These are phyloP conservation scores for Portevinia maculata DNA, from an alignment of 2,888 invertebrate genomes.

Conservation along the genomic window DNA sequence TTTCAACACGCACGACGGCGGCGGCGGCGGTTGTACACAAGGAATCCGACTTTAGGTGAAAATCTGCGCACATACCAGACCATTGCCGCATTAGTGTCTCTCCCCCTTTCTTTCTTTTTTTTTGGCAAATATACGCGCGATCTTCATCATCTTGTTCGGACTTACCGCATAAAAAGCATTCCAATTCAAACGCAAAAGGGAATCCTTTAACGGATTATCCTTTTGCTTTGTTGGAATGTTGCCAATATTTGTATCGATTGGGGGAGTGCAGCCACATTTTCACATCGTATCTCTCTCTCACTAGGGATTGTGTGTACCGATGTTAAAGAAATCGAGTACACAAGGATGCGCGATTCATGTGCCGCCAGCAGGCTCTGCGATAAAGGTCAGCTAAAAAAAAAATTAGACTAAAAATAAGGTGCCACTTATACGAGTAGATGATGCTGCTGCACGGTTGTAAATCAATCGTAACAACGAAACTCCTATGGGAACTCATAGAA, in stretches of 20 bases:
- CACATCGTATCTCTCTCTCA: constrained; percentile 6
- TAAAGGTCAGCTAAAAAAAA: background rate
- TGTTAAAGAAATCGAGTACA: background rate
- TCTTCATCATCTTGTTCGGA: constrained; percentile 40
- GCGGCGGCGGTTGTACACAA: constrained; percentile 68
- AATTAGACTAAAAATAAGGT: constrained; percentile 40
- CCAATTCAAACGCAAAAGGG: constrained; percentile 52
- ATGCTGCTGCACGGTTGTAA: constrained; percentile 58
- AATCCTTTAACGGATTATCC: constrained; percentile 68
- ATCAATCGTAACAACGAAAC: constrained; percentile 37
- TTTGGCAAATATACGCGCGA: constrained; percentile 23
- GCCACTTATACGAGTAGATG: constrained; percentile 31
- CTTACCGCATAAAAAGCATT: too few species aligned
- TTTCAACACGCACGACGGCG: constrained; percentile 51
- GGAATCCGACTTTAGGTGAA: constrained; percentile 70
- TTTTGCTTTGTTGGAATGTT: constrained; percentile 68
- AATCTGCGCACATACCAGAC: constrained; percentile 63
- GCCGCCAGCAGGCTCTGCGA: background rate
- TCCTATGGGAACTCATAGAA: constrained; percentile 46
- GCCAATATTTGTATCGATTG: constrained; percentile 64
- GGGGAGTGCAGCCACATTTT: constrained; percentile 40
- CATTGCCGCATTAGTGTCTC: background rate
- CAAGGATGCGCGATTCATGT: constrained; percentile 7
- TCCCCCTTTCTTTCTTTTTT: too few species aligned
- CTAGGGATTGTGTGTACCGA: constrained; percentile 15